phyloP scores from a whole-genome alignment of 1,140 invertebrate species.

The Gryon sp. region DNA sequence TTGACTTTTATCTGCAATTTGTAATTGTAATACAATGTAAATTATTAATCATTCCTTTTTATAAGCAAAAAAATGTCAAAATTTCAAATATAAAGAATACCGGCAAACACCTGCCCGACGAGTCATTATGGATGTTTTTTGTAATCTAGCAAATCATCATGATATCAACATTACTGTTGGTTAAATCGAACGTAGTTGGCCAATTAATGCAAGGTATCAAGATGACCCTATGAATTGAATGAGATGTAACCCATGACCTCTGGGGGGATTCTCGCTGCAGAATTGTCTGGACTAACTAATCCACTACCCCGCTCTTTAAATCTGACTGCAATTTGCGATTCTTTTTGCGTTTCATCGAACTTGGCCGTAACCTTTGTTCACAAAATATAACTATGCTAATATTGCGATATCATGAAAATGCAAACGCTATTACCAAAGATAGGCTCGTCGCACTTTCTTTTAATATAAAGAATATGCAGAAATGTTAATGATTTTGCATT shows the following conservation, averaged over 20 bases:
- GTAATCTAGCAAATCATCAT: constrained; percentile 3
- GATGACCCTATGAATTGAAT: constrained; percentile 25
- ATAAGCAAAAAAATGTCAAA: too few relatives aligned
- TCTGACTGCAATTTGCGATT: neutral
- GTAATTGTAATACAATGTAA: too few relatives aligned
- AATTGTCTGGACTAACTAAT: too few relatives aligned
- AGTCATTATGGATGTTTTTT: neutral
- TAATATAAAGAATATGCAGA: too few relatives aligned
- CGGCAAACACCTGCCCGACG: neutral
- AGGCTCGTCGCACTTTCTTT: too few relatives aligned
- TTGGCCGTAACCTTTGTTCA: constrained; percentile 30
- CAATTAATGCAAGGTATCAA: constrained; percentile 16
- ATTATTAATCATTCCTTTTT: too few relatives aligned
- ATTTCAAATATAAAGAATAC: neutral
- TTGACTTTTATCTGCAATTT: too few relatives aligned
- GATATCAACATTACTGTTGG: constrained; percentile 3
- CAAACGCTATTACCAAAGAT: constrained; percentile 17
- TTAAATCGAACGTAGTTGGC: constrained; percentile 5
- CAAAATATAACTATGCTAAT: constrained; percentile 18
- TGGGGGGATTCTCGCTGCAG: constrained; percentile 1
- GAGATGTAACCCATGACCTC: constrained; percentile 19
- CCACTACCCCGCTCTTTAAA: too few relatives aligned
- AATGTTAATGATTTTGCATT: too few relatives aligned
- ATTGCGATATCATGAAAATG: constrained; percentile 11
- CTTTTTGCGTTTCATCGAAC: constrained; percentile 5